These are phyloP conservation scores for Drosophila bifasciata DNA, from an alignment of 1,140 invertebrate genomes.

Conservation along the genomic window DNA sequence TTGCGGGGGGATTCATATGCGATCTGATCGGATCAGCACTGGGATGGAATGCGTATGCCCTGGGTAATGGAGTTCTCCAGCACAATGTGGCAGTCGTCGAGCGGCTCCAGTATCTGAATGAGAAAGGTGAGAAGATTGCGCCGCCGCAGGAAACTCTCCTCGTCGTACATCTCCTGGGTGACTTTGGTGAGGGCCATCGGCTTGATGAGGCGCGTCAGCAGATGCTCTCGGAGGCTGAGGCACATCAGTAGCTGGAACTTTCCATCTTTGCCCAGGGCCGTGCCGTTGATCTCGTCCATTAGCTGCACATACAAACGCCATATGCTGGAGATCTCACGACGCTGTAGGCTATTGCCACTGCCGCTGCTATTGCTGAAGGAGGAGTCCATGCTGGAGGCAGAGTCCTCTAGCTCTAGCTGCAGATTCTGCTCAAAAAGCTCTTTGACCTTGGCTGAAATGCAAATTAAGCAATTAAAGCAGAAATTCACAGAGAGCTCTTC, in stretches of 20 bases:
- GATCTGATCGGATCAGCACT: slow-evolving; percentile 62
- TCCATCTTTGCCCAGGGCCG: slow-evolving; percentile 97
- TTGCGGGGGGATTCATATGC: slow-evolving; percentile 3
- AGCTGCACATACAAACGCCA: slow-evolving; percentile 91
- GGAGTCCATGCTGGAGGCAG: slow-evolving; percentile 80
- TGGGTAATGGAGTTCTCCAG: slow-evolving; percentile 97
- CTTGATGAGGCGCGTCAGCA: slow-evolving; percentile 94
- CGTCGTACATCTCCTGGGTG: slow-evolving; percentile 97
- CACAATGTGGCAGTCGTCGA: slow-evolving; percentile 96
- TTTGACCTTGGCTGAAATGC: slow-evolving; percentile 91
- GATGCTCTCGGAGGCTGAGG: slow-evolving; percentile 93
- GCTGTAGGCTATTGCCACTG: slow-evolving; percentile 83
- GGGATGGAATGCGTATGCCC: slow-evolving; percentile 93
- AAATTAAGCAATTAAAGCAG: not conserved
- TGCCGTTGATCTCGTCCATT: slow-evolving; percentile 93
- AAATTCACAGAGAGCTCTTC: not conserved
- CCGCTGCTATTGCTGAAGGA: slow-evolving; percentile 83
- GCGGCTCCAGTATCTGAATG: slow-evolving; percentile 94
- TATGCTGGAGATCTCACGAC: slow-evolving; percentile 88
- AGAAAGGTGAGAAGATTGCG: slow-evolving; percentile 93
- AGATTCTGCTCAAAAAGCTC: slow-evolving; percentile 92
- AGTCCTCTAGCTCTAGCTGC: slow-evolving; percentile 85
- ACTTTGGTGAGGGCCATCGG: slow-evolving; percentile 94
- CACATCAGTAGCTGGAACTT: slow-evolving; percentile 99
- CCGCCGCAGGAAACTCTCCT: slow-evolving; percentile 96